phyloP scores from a whole-genome alignment of 2,113 vertebrate species.

The Edolisoma coerulescens region DNA sequence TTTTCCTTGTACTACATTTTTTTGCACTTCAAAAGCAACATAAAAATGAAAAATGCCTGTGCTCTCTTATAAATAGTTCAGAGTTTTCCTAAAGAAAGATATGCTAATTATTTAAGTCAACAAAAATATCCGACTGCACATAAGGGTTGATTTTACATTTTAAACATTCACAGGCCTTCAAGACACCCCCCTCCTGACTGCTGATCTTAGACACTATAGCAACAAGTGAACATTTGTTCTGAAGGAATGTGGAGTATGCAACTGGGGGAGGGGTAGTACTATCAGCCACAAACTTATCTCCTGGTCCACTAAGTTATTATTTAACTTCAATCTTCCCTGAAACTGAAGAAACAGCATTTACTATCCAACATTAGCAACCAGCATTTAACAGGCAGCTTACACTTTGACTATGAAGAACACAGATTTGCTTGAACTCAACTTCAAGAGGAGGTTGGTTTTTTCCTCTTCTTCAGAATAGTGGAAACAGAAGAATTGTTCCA shows the following conservation, averaged over 20 bases:
- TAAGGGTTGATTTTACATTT: slow-evolving; percentile 30
- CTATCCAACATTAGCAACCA: neutral
- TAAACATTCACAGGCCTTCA: neutral
- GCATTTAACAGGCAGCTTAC: slow-evolving; percentile 8
- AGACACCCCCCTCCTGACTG: slow-evolving; percentile 66
- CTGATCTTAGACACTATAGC: slow-evolving; percentile 81
- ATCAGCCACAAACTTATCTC: slow-evolving; percentile 62
- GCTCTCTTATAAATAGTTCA: neutral
- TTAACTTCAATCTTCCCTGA: slow-evolving; percentile 58
- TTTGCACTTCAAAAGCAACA: neutral
- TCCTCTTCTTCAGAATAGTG: neutral
- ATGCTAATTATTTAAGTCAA: slow-evolving; percentile 37
- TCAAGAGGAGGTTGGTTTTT: neutral
- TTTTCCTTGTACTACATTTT: neutral
- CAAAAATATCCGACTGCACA: neutral
- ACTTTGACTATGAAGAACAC: neutral
- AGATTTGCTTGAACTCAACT: neutral
- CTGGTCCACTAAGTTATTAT: slow-evolving; percentile 63
- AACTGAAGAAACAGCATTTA: slow-evolving; percentile 26
- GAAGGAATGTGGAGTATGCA: slow-evolving; percentile 85
- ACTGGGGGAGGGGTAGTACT: slow-evolving; percentile 75
- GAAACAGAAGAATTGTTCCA: neutral
- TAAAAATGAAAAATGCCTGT: neutral
- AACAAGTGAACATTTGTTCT: slow-evolving; percentile 90
- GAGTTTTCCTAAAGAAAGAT: neutral